These are phyloP conservation scores for Drosophila sturtevanti DNA, from an alignment of 1,140 invertebrate genomes.

Conservation along the genomic window DNA sequence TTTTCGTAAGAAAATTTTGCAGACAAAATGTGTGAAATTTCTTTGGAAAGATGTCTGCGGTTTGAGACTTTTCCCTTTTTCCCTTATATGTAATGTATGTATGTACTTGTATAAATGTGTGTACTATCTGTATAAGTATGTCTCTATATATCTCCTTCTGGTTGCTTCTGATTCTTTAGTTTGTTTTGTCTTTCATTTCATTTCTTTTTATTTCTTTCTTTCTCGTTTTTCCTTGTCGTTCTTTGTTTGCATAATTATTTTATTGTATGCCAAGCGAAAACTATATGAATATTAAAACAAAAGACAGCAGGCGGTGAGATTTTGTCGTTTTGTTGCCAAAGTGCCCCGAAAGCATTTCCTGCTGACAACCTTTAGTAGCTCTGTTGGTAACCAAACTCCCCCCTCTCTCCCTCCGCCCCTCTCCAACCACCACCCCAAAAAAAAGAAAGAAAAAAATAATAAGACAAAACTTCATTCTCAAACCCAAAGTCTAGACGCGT, in stretches of 20 bases:
- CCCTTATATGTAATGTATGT: neutral
- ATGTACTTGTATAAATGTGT: too few relatives aligned
- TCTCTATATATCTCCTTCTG: neutral
- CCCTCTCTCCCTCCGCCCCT: too few relatives aligned
- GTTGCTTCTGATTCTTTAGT: neutral
- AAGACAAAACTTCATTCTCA: neutral
- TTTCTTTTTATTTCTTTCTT: neutral
- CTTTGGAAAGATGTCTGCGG: constrained; percentile 48
- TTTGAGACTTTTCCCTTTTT: constrained; percentile 28
- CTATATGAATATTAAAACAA: constrained; percentile 74
- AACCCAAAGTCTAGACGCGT: constrained; percentile 55
- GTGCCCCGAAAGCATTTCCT: constrained; percentile 50
- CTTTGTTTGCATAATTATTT: constrained; percentile 75
- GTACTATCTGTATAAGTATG: neutral
- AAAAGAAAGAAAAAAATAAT: too few relatives aligned
- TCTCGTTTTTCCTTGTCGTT: constrained; percentile 1
- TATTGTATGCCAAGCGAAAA: constrained; percentile 57
- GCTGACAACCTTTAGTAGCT: neutral
- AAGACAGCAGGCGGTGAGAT: constrained; percentile 30
- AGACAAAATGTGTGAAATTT: constrained; percentile 69
- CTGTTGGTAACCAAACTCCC: too few relatives aligned
- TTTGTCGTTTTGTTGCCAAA: constrained; percentile 45
- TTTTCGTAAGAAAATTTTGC: constrained; percentile 69
- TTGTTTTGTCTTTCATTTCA: constrained; percentile 1
- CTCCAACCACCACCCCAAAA: too few relatives aligned